phyloP scores from a whole-genome alignment of 2,888 invertebrate genomes.

The Hecatera dysodea region DNA sequence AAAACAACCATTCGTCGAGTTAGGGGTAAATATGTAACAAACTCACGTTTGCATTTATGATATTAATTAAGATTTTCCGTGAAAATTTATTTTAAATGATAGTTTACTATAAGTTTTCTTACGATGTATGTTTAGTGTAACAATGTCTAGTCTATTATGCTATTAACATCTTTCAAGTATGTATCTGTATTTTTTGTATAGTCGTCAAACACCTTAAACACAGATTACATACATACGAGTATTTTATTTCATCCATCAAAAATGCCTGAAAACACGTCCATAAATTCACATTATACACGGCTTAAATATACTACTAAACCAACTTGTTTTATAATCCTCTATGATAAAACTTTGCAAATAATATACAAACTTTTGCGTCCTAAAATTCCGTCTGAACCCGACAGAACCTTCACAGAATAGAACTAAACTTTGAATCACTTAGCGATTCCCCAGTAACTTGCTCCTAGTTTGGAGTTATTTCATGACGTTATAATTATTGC shows the following conservation, averaged over 20 bases:
- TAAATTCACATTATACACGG: background rate
- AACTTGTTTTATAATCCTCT: background rate
- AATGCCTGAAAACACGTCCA: background rate
- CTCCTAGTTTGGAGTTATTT: conserved; percentile 62
- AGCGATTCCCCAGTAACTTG: conserved; percentile 64
- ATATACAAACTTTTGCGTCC: conserved; percentile 6
- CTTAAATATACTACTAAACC: background rate
- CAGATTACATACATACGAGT: too few species aligned
- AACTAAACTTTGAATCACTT: conserved; percentile 67
- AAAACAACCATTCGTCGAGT: too few species aligned
- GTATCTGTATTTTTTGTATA: too few species aligned
- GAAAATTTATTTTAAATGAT: too few species aligned
- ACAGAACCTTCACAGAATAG: conserved; percentile 51
- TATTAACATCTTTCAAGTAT: too few species aligned
- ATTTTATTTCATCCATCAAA: background rate
- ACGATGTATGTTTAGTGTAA: too few species aligned
- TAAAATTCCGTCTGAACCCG: conserved; percentile 43
- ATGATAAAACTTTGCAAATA: background rate
- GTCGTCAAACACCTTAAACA: too few species aligned
- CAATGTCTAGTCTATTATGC: too few species aligned
- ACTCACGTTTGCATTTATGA: too few species aligned
- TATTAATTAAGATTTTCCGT: too few species aligned
- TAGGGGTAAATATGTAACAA: too few species aligned
- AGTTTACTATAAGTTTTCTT: too few species aligned
- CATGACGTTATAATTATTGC: conserved; percentile 65